phyloP scores from a whole-genome alignment of 2,797 vertebrate genomes.

The Buceros bicornis region DNA sequence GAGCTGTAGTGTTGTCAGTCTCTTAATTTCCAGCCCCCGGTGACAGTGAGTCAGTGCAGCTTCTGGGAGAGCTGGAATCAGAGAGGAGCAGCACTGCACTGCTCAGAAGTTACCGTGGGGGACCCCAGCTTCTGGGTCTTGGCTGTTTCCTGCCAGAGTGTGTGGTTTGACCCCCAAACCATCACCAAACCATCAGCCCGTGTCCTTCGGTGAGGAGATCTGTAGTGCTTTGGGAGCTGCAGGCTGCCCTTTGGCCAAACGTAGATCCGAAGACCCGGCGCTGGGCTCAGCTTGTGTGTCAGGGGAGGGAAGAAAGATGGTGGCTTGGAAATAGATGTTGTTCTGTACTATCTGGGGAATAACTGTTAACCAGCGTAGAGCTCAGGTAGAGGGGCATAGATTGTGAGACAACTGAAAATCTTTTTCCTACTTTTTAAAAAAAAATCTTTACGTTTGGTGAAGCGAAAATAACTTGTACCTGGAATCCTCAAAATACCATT shows the following conservation, averaged over 20 bases:
- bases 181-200: no score
- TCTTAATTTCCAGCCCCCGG: neutral
- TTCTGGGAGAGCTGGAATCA: neutral
- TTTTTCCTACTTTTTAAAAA: neutral
- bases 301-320: neutral
- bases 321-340: neutral
- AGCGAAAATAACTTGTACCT: neutral
- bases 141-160: rapidly evolving
- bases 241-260: neutral
- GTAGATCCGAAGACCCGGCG: rapidly evolving
- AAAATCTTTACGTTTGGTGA: neutral
- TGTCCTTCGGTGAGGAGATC: neutral
- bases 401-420: neutral
- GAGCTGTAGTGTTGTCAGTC: neutral
- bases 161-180: neutral
- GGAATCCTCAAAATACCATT: neutral
- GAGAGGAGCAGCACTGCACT: neutral
- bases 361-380: neutral
- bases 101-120: neutral
- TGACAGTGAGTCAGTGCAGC: neutral
- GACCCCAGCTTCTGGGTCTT: neutral
- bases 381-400: neutral
- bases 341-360: neutral
- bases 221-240: no score
- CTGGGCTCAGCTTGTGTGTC: rapidly evolving